phyloP scores from a whole-genome alignment of 2,888 invertebrate genomes.

The Pseudoips prasinana region DNA sequence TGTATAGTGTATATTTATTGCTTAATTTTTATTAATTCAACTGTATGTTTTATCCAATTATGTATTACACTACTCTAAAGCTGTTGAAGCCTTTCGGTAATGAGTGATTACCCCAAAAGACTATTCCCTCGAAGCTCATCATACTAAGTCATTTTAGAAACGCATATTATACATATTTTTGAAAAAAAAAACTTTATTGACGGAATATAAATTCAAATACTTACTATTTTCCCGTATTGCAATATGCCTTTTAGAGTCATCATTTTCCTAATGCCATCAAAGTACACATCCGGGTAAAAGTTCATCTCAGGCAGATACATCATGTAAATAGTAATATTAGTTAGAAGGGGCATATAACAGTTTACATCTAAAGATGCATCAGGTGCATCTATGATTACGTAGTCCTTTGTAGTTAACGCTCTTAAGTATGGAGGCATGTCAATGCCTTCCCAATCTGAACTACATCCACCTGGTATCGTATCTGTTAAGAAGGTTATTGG shows the following conservation, averaged over 20 bases:
- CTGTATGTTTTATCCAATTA: too few relatives aligned
- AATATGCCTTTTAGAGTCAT: conserved; percentile 79
- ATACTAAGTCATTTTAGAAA: too few relatives aligned
- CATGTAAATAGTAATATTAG: conserved; percentile 74
- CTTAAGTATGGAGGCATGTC: too few relatives aligned
- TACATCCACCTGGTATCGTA: conserved; percentile 91
- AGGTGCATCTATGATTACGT: conserved; percentile 79
- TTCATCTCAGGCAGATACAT: conserved; percentile 83
- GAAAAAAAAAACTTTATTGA: too few relatives aligned
- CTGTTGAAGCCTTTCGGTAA: too few relatives aligned
- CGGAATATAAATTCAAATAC: conserved; percentile 25
- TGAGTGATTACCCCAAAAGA: too few relatives aligned
- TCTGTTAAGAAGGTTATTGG: conserved; percentile 83
- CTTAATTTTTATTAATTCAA: too few relatives aligned
- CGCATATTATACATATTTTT: too few relatives aligned
- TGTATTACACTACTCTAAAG: too few relatives aligned
- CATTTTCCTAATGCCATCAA: conserved; percentile 83
- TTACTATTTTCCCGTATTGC: conserved; percentile 78
- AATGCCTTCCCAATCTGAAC: conserved; percentile 75
- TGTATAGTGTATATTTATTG: too few relatives aligned
- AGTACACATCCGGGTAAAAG: conserved; percentile 80
- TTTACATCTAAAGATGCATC: conserved; percentile 64
- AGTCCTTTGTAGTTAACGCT: conserved; percentile 23
- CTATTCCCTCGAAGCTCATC: too few relatives aligned
- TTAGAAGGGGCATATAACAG: conserved; percentile 21